Evolutionary conservation across 2,888 invertebrate genomes (phyloP), one percentile per base, ranked within the genome.

Genomic region (Laothoe populi): DNA sequence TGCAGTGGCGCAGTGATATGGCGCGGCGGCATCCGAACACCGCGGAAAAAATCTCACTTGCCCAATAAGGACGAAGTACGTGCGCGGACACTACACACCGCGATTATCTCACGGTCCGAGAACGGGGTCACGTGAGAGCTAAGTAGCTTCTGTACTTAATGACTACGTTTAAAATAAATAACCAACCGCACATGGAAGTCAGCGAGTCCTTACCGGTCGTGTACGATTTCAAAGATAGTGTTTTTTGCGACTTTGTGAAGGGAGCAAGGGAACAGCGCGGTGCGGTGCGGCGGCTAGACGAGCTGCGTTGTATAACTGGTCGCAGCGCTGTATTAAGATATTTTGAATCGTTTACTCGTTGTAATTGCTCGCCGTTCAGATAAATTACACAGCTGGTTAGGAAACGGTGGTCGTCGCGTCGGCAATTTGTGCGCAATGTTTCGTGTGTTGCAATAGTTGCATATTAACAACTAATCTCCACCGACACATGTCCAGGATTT

Each of bases 101-200:
- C 89, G 90, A 89, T 88, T 88, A 90, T 91, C 90, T 90, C 90
- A 90, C 89, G 90, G 88, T 86, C 83, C 73, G 72, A 72, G 78
- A 86, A 84, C 82, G 84, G 81, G 88, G 90, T 90, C 89, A 90
- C 81, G 84, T 84, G 88, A 81, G 87, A 88, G 86, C 82, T 75
- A 79, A 88, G 84, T 82, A 81, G 81, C 82, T 82, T 80, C 82
- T 83, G 83, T 73, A 77, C 76, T 70, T 82, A 83, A 84, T 82
- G 78, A 80, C 75, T 70, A 78, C 75, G 74, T 80, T 83, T 80
- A 78, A 82, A 78, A 80, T 78, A 80, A 79, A 82, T 79, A 81
- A 77, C 40, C 48, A 23, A n/a, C 73, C 75, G 70, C 65, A 73
- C 75, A 70, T 67, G 70, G 70, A 64, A 84, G 83, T 83, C 87